Evolutionary conservation across 2,113 vertebrate species (phyloP), one percentile per base, ranked within the genome.

Genomic region (Chloropsis cyanopogon): DNA sequence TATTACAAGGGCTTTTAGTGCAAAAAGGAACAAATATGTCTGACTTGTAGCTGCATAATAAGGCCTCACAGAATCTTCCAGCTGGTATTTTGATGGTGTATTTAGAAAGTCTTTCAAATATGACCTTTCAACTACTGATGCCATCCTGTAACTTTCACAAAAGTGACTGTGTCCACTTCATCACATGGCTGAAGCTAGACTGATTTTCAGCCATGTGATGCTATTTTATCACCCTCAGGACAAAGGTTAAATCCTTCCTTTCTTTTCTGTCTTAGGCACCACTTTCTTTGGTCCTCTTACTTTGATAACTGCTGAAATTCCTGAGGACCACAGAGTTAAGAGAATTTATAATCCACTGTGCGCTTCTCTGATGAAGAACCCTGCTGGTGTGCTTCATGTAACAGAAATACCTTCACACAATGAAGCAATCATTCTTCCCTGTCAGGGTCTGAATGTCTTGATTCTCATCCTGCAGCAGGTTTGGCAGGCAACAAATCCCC

Each of bases 241-340:
- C 97, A 98, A 98, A 98, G 97, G 97, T 98, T 98, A 98, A 98
- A 95, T 95, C 96, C 94, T 95, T 82, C 64, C 84, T 96, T 96
- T 97, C 92, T 96, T 92, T 95, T 82, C 88, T 96, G 83, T 93
- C 31, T 96, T 92, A 93, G 92, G 72, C 82, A 96, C 79, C 81
- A 88, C 82, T 95, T 95, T 92, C 77, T 93, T 94, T 91, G 85
- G 86, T 88, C 86, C 66, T 90, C 64, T 89, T 91, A 81, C 77
- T 95, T 68, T 76, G 94, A 93, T 86, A 96, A 89, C 63, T 88
- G 37, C 85, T 86, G 94, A 96, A 96, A 95, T 94, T 96, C 95
- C 94, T 92, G 79, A 94, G 83, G 93, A 86, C 86, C 88, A 88
- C 82, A 92, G 79, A 83, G 70, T 90, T 90, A 90, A 93, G 94